Evolutionary conservation across 53 echinoderm and acorn worm species (phyloP).

Genomic region (Luidia sarsii): DNA sequence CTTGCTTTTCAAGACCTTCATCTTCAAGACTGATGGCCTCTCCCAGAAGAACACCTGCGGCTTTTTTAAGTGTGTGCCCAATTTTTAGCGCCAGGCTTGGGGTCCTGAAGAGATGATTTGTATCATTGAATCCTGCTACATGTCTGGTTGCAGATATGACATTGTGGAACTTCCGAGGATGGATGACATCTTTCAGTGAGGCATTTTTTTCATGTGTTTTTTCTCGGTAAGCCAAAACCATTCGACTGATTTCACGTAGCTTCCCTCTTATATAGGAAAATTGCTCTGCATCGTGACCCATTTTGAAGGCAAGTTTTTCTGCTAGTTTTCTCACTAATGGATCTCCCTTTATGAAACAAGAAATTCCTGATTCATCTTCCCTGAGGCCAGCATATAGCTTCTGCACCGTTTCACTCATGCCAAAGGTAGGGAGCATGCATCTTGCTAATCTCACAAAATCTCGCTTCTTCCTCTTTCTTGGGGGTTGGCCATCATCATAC

Average conservation of each 20-base stretch:
- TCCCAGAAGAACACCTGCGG: constrained; percentile 32
- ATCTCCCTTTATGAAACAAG: constrained; percentile 48
- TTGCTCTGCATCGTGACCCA: constrained; percentile 62
- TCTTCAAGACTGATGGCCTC: constrained; percentile 35
- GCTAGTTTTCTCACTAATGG: constrained; percentile 29
- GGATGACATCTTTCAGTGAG: constrained; percentile 36
- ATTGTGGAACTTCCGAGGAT: constrained; percentile 42
- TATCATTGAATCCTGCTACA: constrained; percentile 27
- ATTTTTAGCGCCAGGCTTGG: constrained; percentile 58
- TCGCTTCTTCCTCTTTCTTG: constrained; percentile 31
- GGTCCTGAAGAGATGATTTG: constrained; percentile 32
- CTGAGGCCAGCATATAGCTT: constrained; percentile 43
- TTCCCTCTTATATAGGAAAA: constrained; percentile 36
- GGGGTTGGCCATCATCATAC: too few species aligned
- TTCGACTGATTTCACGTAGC: constrained; percentile 40
- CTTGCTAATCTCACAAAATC: constrained; percentile 36
- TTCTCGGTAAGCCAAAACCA: constrained; percentile 37
- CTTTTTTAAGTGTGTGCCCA: constrained; percentile 54
- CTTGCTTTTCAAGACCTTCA: constrained; percentile 14
- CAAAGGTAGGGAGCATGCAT: constrained; percentile 29
- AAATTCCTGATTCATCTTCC: constrained; percentile 38
- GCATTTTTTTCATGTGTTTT: constrained; percentile 48
- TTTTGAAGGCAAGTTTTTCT: constrained; percentile 47
- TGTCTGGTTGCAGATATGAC: constrained; percentile 33
- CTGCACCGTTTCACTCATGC: constrained; percentile 16